Conservation (phyloP, 2,113 vertebrate species). For the Cinclus mexicanus region DNA sequence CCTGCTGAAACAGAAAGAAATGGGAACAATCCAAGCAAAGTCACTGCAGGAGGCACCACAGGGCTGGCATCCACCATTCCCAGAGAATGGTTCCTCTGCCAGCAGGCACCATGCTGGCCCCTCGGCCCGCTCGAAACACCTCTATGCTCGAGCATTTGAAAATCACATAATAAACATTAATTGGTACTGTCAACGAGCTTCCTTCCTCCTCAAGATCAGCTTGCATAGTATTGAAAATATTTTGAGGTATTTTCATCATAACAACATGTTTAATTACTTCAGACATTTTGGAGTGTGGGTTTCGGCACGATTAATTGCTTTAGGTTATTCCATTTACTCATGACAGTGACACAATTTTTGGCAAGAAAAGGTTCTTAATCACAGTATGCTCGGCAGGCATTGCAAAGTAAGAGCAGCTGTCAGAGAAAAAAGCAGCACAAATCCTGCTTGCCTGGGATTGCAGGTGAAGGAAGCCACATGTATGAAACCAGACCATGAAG, state of each 20-base stretch:
- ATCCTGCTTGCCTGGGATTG: not conserved
- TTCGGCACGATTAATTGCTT: not conserved
- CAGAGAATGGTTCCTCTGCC: not conserved
- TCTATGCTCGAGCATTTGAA: not conserved
- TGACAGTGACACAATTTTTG: not conserved
- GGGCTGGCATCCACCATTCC: not conserved
- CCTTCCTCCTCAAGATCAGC: not conserved
- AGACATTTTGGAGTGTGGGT: not conserved
- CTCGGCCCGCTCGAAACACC: rapidly evolving
- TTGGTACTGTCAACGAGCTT: not conserved
- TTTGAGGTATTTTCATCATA: not conserved
- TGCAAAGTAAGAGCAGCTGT: not conserved
- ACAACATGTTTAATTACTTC: not conserved
- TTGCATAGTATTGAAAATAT: not conserved
- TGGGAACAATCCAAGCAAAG: not conserved
- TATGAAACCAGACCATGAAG: not conserved
- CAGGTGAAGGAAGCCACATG: not conserved
- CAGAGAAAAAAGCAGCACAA: not conserved
- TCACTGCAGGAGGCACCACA: not conserved
- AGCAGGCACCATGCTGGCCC: not conserved
- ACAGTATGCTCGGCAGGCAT: not conserved
- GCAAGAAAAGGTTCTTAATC: not conserved
- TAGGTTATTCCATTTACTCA: not conserved
- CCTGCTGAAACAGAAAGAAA: not conserved
- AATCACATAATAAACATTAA: not conserved